Conservation (phyloP, 1,140 invertebrate species). For the Scaptomyza graminum region DNA sequence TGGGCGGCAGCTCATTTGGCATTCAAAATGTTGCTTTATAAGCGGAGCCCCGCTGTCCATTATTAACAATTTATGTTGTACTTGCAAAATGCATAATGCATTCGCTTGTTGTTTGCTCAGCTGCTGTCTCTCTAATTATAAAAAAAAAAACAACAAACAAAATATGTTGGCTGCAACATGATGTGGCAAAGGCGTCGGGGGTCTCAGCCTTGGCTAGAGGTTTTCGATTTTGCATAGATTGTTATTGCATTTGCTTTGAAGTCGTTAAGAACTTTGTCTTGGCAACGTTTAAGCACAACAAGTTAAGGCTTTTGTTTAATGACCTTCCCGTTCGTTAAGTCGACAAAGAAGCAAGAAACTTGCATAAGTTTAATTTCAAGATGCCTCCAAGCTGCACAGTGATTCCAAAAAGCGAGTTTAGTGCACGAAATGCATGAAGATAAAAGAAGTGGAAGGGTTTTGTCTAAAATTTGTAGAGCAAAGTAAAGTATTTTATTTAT, state of each 20-base stretch:
- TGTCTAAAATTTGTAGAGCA: too few relatives aligned
- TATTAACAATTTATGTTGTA: constrained; percentile 64
- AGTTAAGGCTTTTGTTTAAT: constrained; percentile 43
- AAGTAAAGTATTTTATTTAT: too few relatives aligned
- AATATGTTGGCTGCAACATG: constrained; percentile 20
- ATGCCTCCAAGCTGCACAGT: constrained; percentile 4
- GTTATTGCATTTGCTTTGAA: constrained; percentile 21
- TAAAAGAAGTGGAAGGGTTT: not conserved
- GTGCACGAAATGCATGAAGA: not conserved
- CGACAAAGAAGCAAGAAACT: constrained; percentile 12
- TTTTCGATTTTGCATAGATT: constrained; percentile 41
- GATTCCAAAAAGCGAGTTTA: not conserved
- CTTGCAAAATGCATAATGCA: constrained; percentile 62
- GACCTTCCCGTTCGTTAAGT: constrained; percentile 41
- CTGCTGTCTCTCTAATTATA: constrained; percentile 46
- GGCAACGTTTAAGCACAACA: constrained; percentile 26
- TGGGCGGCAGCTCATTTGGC: constrained; percentile 61
- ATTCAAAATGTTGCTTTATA: constrained; percentile 66
- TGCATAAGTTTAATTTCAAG: not conserved
- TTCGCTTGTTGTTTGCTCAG: constrained; percentile 32
- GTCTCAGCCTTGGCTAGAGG: constrained; percentile 31
- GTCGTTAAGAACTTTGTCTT: not conserved
- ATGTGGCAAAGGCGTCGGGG: constrained; percentile 11
- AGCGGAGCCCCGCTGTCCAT: constrained; percentile 38
- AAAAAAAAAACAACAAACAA: constrained; percentile 9